Evolutionary conservation across 1,140 invertebrate species (phyloP).

Genomic region (Paraescarpia echinospica): DNA sequence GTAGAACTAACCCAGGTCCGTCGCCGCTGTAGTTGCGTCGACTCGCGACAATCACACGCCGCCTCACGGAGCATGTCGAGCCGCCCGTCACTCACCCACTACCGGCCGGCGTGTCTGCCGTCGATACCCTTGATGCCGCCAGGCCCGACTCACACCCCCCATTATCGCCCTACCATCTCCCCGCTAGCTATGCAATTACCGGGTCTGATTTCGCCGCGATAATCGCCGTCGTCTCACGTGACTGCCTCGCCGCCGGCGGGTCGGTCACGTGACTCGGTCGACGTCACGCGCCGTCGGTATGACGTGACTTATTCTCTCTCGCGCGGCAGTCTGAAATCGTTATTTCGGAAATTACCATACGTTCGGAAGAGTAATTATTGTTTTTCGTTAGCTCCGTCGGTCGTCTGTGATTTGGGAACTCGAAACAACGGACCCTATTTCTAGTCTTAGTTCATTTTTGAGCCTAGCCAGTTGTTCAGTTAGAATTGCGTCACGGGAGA

Average conservation of each 20-base stretch:
- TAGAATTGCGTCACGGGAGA: too few species aligned
- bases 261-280: not conserved
- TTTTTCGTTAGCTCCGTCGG: not conserved
- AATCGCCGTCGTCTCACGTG: not conserved
- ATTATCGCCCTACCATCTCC: not conserved
- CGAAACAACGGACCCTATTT: not conserved
- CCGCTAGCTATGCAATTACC: not conserved
- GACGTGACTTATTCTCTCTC: not conserved
- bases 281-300: not conserved
- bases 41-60: not conserved
- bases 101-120: not conserved
- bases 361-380: not conserved
- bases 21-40: too few species aligned
- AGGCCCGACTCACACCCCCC: too few species aligned
- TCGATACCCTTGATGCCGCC: not conserved
- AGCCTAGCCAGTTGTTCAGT: too few species aligned
- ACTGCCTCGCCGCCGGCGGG: not conserved
- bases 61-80: too few species aligned
- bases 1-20: too few species aligned
- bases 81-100: too few species aligned
- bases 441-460: too few species aligned
- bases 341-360: not conserved
- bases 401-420: not conserved
- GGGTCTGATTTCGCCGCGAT: not conserved
- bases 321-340: not conserved